Evolutionary conservation across 2,113 vertebrate species (phyloP).

Genomic region (Istiophorus platypterus): DNA sequence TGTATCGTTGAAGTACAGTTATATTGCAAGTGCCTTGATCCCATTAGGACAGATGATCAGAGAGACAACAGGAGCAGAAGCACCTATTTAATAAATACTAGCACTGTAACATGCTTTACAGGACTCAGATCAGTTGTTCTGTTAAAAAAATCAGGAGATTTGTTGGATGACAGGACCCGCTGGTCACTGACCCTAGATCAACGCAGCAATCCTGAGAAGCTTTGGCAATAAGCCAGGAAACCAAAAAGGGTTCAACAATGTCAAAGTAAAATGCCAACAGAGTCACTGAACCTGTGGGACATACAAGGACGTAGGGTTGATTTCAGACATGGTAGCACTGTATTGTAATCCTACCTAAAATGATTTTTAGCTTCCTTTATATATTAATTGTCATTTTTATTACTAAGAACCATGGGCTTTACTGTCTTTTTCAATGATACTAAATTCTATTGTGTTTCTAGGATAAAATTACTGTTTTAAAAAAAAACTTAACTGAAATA

Average conservation of each 20-base stretch:
- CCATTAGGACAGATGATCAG: background rate
- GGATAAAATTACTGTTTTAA: background rate
- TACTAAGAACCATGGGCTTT: background rate
- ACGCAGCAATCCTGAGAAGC: constrained; percentile 17
- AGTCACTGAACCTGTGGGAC: background rate
- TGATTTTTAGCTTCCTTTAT: background rate
- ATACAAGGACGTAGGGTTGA: background rate
- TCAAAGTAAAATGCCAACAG: constrained; percentile 30
- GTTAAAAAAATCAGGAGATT: constrained; percentile 14
- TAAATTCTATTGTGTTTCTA: background rate
- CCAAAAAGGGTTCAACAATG: constrained; percentile 26
- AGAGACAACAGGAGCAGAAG: background rate
- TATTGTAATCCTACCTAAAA: background rate
- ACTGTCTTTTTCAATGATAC: background rate
- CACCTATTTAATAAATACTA: constrained; percentile 2
- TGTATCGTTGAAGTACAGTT: background rate
- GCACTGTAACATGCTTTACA: background rate
- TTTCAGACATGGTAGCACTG: background rate
- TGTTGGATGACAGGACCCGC: background rate
- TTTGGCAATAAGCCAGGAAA: constrained; percentile 49
- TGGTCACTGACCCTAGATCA: constrained; percentile 42
- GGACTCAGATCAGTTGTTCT: background rate
- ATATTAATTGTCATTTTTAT: background rate
- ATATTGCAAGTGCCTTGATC: background rate
- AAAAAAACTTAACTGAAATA: no score